Evolutionary conservation across 2,888 invertebrate species (phyloP).

Genomic region (Coleophora deauratella): DNA sequence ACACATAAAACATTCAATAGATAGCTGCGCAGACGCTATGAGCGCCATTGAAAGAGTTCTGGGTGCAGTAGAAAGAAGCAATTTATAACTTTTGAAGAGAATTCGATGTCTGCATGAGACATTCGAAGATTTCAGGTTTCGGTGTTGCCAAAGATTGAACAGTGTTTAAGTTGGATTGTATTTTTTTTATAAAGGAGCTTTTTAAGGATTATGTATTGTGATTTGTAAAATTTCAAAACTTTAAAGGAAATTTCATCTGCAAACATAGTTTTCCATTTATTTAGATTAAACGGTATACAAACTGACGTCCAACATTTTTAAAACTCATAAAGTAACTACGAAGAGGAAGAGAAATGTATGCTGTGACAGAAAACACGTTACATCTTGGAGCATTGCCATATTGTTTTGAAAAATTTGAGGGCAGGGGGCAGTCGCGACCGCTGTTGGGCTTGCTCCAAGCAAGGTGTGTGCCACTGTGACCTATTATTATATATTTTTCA

Average conservation of each 20-base stretch:
- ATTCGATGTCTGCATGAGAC: constrained; percentile 31
- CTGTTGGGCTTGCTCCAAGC: constrained; percentile 51
- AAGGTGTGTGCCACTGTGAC: constrained; percentile 14
- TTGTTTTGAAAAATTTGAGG: constrained; percentile 62
- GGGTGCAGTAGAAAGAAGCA: constrained; percentile 28
- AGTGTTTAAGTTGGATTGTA: too few relatives aligned
- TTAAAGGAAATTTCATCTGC: too few relatives aligned
- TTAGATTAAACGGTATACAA: too few relatives aligned
- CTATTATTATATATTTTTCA: constrained; percentile 22
- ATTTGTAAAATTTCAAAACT: too few relatives aligned
- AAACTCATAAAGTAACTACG: too few relatives aligned
- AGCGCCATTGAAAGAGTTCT: constrained; percentile 22
- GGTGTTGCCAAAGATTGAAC: too few relatives aligned
- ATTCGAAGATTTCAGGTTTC: neutral
- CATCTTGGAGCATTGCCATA: constrained; percentile 54
- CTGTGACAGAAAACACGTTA: constrained; percentile 41
- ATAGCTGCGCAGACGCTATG: constrained; percentile 16
- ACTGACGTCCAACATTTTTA: too few relatives aligned
- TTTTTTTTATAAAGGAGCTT: too few relatives aligned
- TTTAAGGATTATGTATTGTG: too few relatives aligned
- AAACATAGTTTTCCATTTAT: too few relatives aligned
- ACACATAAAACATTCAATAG: constrained; percentile 30
- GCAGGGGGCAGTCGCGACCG: constrained; percentile 10
- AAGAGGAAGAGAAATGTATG: constrained; percentile 25
- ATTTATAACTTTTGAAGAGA: constrained; percentile 33